A percentile compares a stretch with the other conserved stretches of the same genome.
These are phyloP conservation scores for Siniperca scherzeri DNA, from an alignment of 2,797 vertebrate genomes.

Conservation along the genomic window DNA sequence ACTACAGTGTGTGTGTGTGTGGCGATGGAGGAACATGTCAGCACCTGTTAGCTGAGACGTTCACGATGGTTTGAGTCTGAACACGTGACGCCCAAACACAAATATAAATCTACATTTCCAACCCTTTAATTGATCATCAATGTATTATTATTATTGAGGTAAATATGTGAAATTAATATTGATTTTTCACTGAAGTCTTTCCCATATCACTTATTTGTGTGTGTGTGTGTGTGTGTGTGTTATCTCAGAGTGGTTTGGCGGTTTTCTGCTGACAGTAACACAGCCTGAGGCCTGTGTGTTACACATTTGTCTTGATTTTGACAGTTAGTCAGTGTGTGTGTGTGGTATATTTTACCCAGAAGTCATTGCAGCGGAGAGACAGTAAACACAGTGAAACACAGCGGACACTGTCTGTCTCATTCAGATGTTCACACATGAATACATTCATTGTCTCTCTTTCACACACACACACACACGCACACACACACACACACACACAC, in stretches of 20 bases:
- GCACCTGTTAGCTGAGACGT: too few species aligned
- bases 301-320: constrained; percentile 46
- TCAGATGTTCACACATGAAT: constrained; percentile 68
- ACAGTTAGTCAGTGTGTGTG: constrained; percentile 44
- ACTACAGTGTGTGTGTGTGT: too few species aligned
- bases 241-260: constrained; percentile 30
- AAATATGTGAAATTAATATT: not conserved
- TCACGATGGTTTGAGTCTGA: too few species aligned
- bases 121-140: not conserved
- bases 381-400: constrained; percentile 59
- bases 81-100: not conserved
- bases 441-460: constrained; percentile 54
- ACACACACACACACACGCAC: constrained; percentile 19
- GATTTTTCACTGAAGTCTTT: constrained; percentile 5
- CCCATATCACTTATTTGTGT: constrained; percentile 2
- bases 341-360: constrained; percentile 57
- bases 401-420: constrained; percentile 56
- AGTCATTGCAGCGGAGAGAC: constrained; percentile 51
- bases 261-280: constrained; percentile 35
- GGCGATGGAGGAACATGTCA: too few species aligned
- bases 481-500: constrained; percentile 19
- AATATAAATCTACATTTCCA: not conserved
- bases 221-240: constrained; percentile 34
- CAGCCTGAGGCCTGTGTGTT: constrained; percentile 34
- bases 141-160: not conserved